Evolutionary conservation across 2,888 invertebrate species (phyloP).

Genomic region (Cerastis leucographa): DNA sequence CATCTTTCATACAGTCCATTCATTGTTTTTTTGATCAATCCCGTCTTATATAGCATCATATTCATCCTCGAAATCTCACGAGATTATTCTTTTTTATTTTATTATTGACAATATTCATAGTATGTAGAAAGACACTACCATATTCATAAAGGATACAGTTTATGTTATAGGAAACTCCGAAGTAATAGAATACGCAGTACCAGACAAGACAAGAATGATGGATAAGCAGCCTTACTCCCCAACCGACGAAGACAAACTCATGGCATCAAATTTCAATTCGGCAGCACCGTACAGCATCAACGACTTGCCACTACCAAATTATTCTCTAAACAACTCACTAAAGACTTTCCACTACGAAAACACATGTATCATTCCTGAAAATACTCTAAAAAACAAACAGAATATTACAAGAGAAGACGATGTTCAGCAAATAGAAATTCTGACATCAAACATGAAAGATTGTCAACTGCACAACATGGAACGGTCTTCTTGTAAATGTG

Average conservation of each 20-base stretch:
- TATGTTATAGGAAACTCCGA: slow-evolving; percentile 84
- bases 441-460: slow-evolving; percentile 87
- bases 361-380: slow-evolving; percentile 87
- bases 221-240: slow-evolving; percentile 88
- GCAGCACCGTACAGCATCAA: slow-evolving; percentile 83
- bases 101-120: neutral
- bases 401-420: slow-evolving; percentile 87
- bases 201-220: slow-evolving; percentile 86
- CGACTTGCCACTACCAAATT: slow-evolving; percentile 91
- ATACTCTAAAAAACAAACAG: slow-evolving; percentile 85
- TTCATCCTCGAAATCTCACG: neutral
- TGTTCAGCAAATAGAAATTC: slow-evolving; percentile 87
- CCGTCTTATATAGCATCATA: neutral
- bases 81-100: neutral
- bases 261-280: slow-evolving; percentile 85
- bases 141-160: slow-evolving; percentile 65
- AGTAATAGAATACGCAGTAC: slow-evolving; percentile 89
- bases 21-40: neutral
- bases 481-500: slow-evolving; percentile 85
- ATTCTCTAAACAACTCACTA: slow-evolving; percentile 90
- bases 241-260: slow-evolving; percentile 88
- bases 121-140: neutral
- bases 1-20: neutral
- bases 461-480: slow-evolving; percentile 87
- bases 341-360: slow-evolving; percentile 89